Percentiles rank a stretch among this genome's conserved stretches.
Evolutionary conservation across 2,113 vertebrate species (phyloP).

Genomic region (Syrmaticus mikado): DNA sequence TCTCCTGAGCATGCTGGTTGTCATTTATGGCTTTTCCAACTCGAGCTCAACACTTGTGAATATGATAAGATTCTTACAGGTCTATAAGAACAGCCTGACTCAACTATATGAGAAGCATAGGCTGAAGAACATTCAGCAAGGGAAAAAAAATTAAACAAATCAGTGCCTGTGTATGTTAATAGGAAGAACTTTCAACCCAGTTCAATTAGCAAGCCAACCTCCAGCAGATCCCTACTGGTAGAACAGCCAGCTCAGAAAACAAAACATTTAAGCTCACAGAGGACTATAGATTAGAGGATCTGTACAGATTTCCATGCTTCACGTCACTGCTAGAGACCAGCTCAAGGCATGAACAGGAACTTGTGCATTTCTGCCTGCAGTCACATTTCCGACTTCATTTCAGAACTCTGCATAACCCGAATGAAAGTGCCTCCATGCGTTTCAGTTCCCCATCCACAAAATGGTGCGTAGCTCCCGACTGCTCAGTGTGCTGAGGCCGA

Average conservation of each 20-base stretch:
- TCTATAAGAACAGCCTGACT: background rate
- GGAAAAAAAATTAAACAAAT: background rate
- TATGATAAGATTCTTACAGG: background rate
- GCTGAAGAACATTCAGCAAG: background rate
- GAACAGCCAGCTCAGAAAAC: background rate
- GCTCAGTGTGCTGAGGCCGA: background rate
- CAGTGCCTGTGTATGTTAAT: background rate
- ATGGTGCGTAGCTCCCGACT: fast-evolving
- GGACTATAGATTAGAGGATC: background rate
- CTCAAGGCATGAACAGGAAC: background rate
- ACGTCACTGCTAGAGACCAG: background rate
- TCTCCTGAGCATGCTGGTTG: background rate
- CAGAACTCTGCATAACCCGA: background rate
- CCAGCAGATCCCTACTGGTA: background rate
- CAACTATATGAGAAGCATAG: background rate
- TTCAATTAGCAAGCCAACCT: background rate
- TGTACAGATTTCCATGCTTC: fast-evolving
- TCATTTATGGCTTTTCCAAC: background rate
- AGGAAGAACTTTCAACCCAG: background rate
- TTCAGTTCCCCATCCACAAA: background rate
- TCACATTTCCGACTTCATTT: background rate
- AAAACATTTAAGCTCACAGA: background rate
- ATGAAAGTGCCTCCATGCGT: background rate
- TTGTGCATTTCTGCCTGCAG: background rate
- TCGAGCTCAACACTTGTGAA: background rate